Conservation (phyloP, 2,113 vertebrate species). For the Rhea pennata region DNA sequence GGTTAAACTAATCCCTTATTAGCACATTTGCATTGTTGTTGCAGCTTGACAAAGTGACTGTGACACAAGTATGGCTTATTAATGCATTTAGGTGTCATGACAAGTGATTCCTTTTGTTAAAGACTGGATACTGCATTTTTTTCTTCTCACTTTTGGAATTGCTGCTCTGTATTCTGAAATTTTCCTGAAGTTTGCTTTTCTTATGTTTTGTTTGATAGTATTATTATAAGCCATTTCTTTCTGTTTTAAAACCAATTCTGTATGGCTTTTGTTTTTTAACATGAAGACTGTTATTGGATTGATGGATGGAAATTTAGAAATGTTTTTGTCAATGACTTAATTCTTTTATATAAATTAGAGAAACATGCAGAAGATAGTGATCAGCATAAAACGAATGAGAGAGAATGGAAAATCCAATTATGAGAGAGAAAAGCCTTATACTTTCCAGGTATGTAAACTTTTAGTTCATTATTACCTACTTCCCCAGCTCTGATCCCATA, state of each 20-base stretch:
- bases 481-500: neutral
- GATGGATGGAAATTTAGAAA: neutral
- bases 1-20: constrained; percentile 48
- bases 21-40: constrained; percentile 57
- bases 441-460: neutral
- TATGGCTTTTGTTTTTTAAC: neutral
- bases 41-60: constrained; percentile 34
- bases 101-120: constrained; percentile 66
- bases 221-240: constrained; percentile 35
- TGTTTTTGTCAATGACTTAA: neutral
- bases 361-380: neutral
- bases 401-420: neutral
- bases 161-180: constrained; percentile 30
- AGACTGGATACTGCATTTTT: constrained; percentile 46
- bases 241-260: neutral
- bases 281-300: neutral
- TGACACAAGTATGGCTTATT: constrained; percentile 48
- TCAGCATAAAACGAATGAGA: neutral
- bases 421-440: neutral
- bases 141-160: constrained; percentile 31
- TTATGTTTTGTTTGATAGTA: neutral
- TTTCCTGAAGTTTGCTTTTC: neutral
- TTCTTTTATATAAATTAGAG: neutral
- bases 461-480: neutral
- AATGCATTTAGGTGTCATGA: constrained; percentile 42